These are phyloP conservation scores for Neosilurus hyrtlii DNA, from an alignment of 2,797 vertebrate species.

Conservation along the genomic window DNA sequence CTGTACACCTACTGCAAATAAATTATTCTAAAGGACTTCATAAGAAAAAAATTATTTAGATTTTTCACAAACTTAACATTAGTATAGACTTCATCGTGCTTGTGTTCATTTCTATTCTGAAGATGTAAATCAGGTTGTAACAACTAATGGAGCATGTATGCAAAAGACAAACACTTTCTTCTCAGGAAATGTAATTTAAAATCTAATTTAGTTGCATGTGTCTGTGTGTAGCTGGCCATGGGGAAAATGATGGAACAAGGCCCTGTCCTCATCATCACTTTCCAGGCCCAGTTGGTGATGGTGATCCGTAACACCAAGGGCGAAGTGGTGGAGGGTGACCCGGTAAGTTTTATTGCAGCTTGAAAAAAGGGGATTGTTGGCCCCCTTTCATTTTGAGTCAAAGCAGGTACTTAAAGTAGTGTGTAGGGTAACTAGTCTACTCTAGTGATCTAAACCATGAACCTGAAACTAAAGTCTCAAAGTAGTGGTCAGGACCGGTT, in stretches of 20 bases:
- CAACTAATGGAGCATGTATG: constrained; percentile 17
- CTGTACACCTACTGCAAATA: background rate
- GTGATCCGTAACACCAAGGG: constrained; percentile 84
- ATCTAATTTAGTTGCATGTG: constrained; percentile 1
- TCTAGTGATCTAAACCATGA: background rate
- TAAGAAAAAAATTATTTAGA: background rate
- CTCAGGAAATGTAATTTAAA: constrained; percentile 31
- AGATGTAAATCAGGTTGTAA: constrained; percentile 10
- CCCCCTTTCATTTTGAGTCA: background rate
- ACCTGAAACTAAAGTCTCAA: background rate
- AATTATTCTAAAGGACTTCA: background rate
- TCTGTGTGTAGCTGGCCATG: constrained; percentile 82
- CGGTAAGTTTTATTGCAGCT: constrained; percentile 73
- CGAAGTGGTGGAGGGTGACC: constrained; percentile 90
- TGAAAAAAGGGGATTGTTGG: background rate
- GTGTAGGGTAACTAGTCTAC: background rate
- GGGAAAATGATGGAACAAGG: constrained; percentile 99
- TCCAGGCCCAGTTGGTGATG: constrained; percentile 93
- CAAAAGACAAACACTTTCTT: constrained; percentile 10
- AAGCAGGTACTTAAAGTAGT: background rate
- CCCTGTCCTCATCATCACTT: constrained; percentile 92
- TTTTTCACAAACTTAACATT: background rate
- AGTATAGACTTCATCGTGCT: background rate
- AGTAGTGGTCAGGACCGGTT: too few relatives aligned
- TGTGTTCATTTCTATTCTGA: constrained; percentile 3